phyloP scores from a whole-genome alignment of 2,113 vertebrate genomes.

The Saccopteryx leptura region DNA sequence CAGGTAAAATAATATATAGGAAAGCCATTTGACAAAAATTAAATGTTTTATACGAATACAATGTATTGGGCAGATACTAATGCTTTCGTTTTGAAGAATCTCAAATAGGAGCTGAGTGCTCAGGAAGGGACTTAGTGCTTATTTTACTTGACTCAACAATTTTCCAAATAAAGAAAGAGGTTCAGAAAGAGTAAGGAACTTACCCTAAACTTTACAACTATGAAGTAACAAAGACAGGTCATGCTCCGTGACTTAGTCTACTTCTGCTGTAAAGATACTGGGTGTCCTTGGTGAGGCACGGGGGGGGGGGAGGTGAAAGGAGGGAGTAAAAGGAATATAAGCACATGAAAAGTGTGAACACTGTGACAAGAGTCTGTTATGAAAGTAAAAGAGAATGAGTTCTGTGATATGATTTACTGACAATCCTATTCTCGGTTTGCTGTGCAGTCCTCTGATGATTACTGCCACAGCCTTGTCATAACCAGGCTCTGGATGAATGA shows the following conservation, averaged over 20 bases:
- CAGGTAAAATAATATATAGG: background rate
- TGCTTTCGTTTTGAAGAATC: conserved; percentile 37
- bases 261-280: background rate
- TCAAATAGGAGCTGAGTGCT: background rate
- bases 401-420: background rate
- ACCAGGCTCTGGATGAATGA: background rate
- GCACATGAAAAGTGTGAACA: background rate
- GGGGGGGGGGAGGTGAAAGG: too few relatives aligned
- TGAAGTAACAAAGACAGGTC: background rate
- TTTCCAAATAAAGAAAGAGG: background rate
- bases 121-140: background rate
- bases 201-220: background rate
- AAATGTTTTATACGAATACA: background rate
- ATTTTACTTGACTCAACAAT: background rate
- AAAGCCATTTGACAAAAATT: background rate
- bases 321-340: background rate
- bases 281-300: background rate
- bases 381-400: background rate
- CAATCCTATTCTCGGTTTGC: background rate
- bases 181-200: background rate
- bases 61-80: background rate
- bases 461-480: too few relatives aligned
- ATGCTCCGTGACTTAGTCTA: background rate
- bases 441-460: background rate
- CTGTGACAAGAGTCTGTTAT: background rate